Conservation (phyloP, 2,888 invertebrate species). For the Synanthedon myopaeformis region DNA sequence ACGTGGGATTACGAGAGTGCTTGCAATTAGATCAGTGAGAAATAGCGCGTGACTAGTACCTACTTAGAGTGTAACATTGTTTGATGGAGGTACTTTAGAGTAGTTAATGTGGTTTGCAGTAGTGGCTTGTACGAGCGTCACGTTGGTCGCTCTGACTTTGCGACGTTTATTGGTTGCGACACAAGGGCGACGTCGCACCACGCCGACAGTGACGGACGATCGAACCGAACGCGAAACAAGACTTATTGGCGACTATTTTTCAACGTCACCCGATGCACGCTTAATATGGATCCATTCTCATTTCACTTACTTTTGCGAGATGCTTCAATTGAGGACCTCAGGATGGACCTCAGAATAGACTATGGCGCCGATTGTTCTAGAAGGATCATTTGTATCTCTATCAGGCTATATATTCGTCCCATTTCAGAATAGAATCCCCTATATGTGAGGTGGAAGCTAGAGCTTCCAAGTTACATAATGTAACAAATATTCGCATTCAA, state of each 20-base stretch:
- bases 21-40: too few relatives aligned
- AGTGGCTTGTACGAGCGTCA: slow-evolving; percentile 7
- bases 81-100: slow-evolving; percentile 3
- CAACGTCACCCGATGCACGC: slow-evolving; percentile 40
- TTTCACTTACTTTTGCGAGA: slow-evolving; percentile 28
- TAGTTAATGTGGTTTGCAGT: slow-evolving; percentile 3
- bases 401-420: slow-evolving; percentile 1
- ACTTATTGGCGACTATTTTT: slow-evolving; percentile 59
- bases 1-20: too few relatives aligned
- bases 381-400: too few relatives aligned
- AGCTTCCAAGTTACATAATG: too few relatives aligned
- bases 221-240: slow-evolving; percentile 42
- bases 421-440: not conserved
- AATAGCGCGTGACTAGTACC: too few relatives aligned
- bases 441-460: too few relatives aligned
- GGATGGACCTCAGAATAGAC: too few relatives aligned
- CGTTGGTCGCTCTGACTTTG: slow-evolving; percentile 9
- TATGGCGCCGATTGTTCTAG: too few relatives aligned
- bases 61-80: not conserved
- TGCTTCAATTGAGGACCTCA: not conserved
- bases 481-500: too few relatives aligned
- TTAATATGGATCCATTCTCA: slow-evolving; percentile 26
- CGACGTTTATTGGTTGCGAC: slow-evolving; percentile 38
- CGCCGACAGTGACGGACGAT: slow-evolving; percentile 55
- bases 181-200: slow-evolving; percentile 13